Evolutionary conservation across 1,140 invertebrate genomes (phyloP), one percentile per base, ranked within the genome.

Genomic region (Diuraphis noxia): DNA sequence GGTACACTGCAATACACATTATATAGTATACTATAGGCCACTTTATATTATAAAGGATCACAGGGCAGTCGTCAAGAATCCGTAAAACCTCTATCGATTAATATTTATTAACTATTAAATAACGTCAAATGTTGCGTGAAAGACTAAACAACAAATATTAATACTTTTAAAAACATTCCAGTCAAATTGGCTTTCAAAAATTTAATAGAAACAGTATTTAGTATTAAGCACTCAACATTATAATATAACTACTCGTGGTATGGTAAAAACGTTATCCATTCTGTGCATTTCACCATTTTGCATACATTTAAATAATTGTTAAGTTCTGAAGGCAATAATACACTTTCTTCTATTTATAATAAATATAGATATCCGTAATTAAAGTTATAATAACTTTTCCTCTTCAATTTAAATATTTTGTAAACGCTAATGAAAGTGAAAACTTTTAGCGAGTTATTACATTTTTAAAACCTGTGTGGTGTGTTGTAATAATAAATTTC

Each of bases 301-400:
- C 82, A 43, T 84, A 43, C 7, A 38, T 84, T 84, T 84, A 84
- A 84, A 84, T 43, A 84, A 46, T 84, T 84, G 30, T n/a, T n/a
- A 13, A n/a, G 13, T 43, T 84, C 30, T n/a, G 40, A 84, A n/a
- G 40, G 25, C n/a, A 43, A 43, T 43, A 43, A 43, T 43, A 84
- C n/a, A 46, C 30, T 13, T 43, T 43, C 40, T 84, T 46, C n/a
- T 84, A 43, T 84, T 43, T 43, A 84, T 43, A 43, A 84, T 43
- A 43, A n/a, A 43, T 84, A 84, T 43, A 43, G 23, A 81, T 81
- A 81, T 81, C 2, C 36, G 38, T 81, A 84, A 84, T 43, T 84
- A 84, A 84, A 41, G 81, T 40, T n/a, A 41, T 41, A 84, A 84
- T n/a, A 43, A 84, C 81, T 41, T 41, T 81, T 84, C 25, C 36